Evolutionary conservation across 92 coral and sea anemone species (phyloP).

Genomic region (Palythoa grandis): DNA sequence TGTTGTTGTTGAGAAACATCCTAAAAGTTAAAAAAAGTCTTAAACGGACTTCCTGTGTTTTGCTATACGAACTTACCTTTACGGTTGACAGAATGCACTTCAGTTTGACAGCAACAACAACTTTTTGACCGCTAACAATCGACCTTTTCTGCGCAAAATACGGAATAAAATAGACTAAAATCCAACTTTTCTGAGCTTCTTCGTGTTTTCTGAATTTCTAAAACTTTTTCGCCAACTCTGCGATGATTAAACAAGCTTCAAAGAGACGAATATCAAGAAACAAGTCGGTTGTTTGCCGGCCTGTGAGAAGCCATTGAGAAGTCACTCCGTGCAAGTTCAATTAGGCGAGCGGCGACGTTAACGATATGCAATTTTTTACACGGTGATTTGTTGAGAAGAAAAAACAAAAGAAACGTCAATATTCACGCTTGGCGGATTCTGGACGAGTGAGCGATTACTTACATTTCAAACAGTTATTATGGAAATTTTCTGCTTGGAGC

Average conservation of each 20-base stretch:
- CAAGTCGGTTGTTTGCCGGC: neutral
- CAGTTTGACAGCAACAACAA: conserved; percentile 35
- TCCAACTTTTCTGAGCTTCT: conserved; percentile 1
- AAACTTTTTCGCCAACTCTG: neutral
- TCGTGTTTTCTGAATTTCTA: neutral
- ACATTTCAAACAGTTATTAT: conserved; percentile 18
- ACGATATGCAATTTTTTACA: conserved; percentile 42
- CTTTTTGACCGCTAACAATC: conserved; percentile 17
- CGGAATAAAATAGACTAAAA: neutral
- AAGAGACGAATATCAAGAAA: conserved; percentile 6
- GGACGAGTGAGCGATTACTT: conserved; percentile 28
- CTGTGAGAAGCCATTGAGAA: conserved; percentile 32
- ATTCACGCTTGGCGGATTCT: conserved; percentile 43
- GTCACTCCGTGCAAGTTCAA: conserved; percentile 18
- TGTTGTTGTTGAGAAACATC: neutral
- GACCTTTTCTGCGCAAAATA: conserved; percentile 5
- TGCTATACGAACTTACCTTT: conserved; percentile 26
- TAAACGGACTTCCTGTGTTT: neutral
- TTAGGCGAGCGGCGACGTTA: conserved; percentile 13
- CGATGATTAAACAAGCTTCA: neutral
- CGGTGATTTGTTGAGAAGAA: conserved; percentile 45
- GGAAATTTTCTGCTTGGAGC: conserved; percentile 38
- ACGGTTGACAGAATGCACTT: conserved; percentile 30
- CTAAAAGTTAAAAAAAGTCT: neutral
- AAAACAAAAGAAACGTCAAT: conserved; percentile 37